Percentiles rank a stretch among this genome's conserved stretches.
Conservation (phyloP, 2,888 invertebrate genomes). For the Drosophila phalerata region DNA sequence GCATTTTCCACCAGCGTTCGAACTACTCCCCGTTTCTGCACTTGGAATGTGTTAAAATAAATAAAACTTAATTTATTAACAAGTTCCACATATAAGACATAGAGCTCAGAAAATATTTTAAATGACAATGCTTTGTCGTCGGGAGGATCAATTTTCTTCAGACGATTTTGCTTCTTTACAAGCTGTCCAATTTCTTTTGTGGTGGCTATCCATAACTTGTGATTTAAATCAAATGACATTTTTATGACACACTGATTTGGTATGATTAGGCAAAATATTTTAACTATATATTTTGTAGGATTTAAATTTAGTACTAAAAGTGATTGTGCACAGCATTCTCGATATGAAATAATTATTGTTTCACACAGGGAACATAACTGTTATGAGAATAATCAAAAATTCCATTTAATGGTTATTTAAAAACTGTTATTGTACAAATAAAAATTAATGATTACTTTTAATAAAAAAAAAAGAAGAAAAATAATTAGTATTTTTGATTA, state of each 20-base stretch:
- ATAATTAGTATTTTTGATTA: too few relatives aligned
- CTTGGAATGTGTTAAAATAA: conserved; percentile 83
- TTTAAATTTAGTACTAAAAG: not conserved
- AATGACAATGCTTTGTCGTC: conserved; percentile 72
- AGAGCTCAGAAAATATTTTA: conserved; percentile 81
- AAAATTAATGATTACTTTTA: too few relatives aligned
- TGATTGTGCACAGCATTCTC: conserved; percentile 20
- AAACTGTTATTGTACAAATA: too few relatives aligned
- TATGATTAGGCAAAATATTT: conserved; percentile 4
- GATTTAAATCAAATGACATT: conserved; percentile 86
- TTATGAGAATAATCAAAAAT: too few relatives aligned
- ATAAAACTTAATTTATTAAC: conserved; percentile 83
- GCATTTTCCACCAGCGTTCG: conserved; percentile 75
- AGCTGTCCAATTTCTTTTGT: conserved; percentile 85
- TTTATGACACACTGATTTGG: conserved; percentile 5
- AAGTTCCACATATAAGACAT: conserved; percentile 81
- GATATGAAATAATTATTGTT: conserved; percentile 1
- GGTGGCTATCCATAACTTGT: conserved; percentile 86
- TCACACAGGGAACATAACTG: not conserved
- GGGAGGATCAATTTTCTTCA: conserved; percentile 75
- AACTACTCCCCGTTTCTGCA: conserved; percentile 82
- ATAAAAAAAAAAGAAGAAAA: too few relatives aligned
- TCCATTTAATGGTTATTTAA: too few relatives aligned
- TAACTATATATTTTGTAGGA: conserved; percentile 10
- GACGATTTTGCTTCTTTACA: conserved; percentile 83